These are phyloP conservation scores for Drosophila ogumai DNA, from an alignment of 1,140 invertebrate genomes.

Conservation along the genomic window DNA sequence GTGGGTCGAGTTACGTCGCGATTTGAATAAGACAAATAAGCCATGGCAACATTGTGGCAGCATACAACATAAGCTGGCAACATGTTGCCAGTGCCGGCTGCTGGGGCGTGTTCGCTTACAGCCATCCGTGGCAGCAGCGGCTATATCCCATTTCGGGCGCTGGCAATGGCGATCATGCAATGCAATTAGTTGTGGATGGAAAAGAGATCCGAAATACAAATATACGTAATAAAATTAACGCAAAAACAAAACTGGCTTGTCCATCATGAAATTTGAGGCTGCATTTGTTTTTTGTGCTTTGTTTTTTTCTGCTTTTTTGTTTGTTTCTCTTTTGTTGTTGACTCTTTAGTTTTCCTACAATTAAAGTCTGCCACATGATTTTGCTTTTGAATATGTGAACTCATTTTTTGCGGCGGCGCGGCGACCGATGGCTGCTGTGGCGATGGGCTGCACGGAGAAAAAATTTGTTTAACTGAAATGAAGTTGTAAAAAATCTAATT, in stretches of 20 bases:
- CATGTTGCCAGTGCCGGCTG: slow-evolving; percentile 39
- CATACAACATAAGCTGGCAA: slow-evolving; percentile 27
- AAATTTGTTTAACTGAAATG: not conserved
- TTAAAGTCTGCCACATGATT: slow-evolving; percentile 46
- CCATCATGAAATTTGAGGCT: slow-evolving; percentile 57
- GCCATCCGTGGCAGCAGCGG: slow-evolving; percentile 18
- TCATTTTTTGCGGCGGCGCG: slow-evolving; percentile 37
- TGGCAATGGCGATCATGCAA: slow-evolving; percentile 65
- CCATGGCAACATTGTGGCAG: slow-evolving; percentile 39
- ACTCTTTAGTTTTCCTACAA: slow-evolving; percentile 41
- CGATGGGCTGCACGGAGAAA: slow-evolving; percentile 9
- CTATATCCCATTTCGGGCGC: slow-evolving; percentile 49
- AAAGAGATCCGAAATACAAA: slow-evolving; percentile 45
- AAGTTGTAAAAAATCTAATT: not conserved
- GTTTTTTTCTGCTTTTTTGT: slow-evolving; percentile 15
- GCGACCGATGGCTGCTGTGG: slow-evolving; percentile 49
- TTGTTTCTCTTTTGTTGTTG: slow-evolving; percentile 9
- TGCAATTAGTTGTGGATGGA: slow-evolving; percentile 65
- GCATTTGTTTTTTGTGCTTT: slow-evolving; percentile 46
- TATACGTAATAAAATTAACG: slow-evolving; percentile 70
- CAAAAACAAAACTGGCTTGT: slow-evolving; percentile 65
- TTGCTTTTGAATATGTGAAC: slow-evolving; percentile 62
- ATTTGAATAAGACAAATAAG: slow-evolving; percentile 65
- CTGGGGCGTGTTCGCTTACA: slow-evolving; percentile 35
- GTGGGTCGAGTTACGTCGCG: slow-evolving; percentile 78